Conservation (phyloP, 2,797 vertebrate species). For the Enteromius radiatus region DNA sequence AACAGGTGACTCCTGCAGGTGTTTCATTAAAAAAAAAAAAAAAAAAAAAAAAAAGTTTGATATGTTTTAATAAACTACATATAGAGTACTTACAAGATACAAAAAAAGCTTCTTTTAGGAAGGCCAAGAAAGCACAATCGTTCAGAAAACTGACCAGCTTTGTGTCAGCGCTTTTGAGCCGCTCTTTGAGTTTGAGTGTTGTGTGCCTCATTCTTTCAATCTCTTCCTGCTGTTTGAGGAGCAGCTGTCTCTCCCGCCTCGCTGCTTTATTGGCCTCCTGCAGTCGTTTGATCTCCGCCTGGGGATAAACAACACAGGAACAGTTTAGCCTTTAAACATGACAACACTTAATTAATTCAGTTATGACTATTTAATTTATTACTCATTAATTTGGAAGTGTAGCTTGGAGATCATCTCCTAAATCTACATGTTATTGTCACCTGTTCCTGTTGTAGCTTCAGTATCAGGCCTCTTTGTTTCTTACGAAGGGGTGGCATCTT, state of each 20-base stretch:
- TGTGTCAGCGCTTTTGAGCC: constrained; percentile 87
- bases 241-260: constrained; percentile 91
- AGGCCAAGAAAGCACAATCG: neutral
- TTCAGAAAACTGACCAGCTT: constrained; percentile 76
- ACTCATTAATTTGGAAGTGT: neutral
- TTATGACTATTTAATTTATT: neutral
- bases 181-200: constrained; percentile 91
- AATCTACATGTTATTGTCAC: constrained; percentile 66
- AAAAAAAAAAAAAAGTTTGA: neutral
- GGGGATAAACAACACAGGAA: constrained; percentile 14
- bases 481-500: constrained; percentile 98
- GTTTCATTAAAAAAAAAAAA: neutral
- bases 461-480: constrained; percentile 90
- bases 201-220: constrained; percentile 93
- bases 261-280: constrained; percentile 97
- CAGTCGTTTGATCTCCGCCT: constrained; percentile 97
- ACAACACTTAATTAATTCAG: neutral
- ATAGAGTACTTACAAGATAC: neutral
- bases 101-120: neutral
- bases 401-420: neutral
- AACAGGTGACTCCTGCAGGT: constrained; percentile 79
- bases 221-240: constrained; percentile 95
- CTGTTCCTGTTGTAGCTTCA: constrained; percentile 96
- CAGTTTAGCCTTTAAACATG: neutral
- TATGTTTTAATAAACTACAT: neutral